Evolutionary conservation across 2,888 invertebrate species (phyloP), one percentile per base, ranked within the genome.

Genomic region (Thecocarcelia acutangulata): DNA sequence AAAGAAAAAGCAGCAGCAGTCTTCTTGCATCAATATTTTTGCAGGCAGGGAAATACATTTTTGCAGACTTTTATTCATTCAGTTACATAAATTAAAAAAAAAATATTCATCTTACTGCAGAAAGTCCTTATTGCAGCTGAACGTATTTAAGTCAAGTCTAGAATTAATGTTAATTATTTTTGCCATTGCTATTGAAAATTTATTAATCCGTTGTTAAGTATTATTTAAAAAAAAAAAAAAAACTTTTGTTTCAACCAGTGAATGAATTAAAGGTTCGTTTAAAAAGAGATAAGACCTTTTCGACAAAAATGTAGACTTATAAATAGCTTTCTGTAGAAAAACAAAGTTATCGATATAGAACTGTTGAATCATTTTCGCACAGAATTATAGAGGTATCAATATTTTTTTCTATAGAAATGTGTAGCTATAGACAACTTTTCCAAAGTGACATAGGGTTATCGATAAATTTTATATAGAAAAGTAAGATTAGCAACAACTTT

Each of bases 161-260:
- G 68, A 72, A 81, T 81, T 81, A 68, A 76, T 81, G 72, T 66
- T 76, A 81, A 76, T 81, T 66, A 73, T 42, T 54, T 19, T 56
- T 52, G 63, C 28, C 50, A 80, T 69, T 80, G 44, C 58, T 69
- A 64, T 70, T 74, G 58, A 46, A 54, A 56, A 63, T 58, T 52
- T 61, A 50, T 61, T 33, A 33, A 33, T 33, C 9, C 33, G 19
- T 64, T 63, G 12, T 40, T 48, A 52, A 28, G 33, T 33, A 33
- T 33, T 44, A 13, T 48, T 46, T 56, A 13, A 59, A 58, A 12
- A 46, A 12, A 19, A 13, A 59, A 58, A 12, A 46, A 12, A 19
- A 21, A 15, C 28, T 28, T 33, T 40, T 9, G 9, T 54, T 56
- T 44, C 19, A 13, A 24, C 19, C n/a, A 5, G 42, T 54, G 54